Base-by-base conservation (phyloP, 2,113 vertebrate species). In the Zosterops japonicus region DNA sequence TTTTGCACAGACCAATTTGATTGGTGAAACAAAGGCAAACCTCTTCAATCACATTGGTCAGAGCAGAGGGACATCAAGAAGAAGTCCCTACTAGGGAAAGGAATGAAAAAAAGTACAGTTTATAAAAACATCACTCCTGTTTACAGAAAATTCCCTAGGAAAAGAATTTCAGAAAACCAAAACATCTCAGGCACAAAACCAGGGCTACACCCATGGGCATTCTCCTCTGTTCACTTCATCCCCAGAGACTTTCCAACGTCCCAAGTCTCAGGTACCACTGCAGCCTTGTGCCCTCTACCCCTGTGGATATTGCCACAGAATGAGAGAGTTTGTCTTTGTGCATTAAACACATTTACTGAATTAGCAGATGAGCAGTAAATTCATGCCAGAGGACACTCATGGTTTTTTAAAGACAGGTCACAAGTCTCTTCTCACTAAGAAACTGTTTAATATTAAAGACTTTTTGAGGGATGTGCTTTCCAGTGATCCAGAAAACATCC, bases 251-350 rank as follows among this genome's bases (percentile, higher is more conserved):
- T 35, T 41, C 41, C 42, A 46, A 27, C 17, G 10, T 61, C 11
- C n/a, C 0, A 1, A 25, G 41, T 33, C 31, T 55, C 4, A 18
- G 24, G 27, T 39, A 20, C 21, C 22, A 17, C 20, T 21, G 36
- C 41, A 65, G 41, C 0, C 0, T 18, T 11, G 3, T 4, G 3
- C 20, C 4, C 36, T 11, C 13, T 31, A 8, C 11, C 11, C 14
- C 68, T 42, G 28, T 46, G 41, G 35, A 20, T 41, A 28, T 13
- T 41, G 25, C 39, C 3, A 0, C 23, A 8, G 17, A 55, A 60
- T 18, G 23, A 22, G 56, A 65, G 29, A 29, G 9, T 35, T 82
- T 23, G n/a, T 53, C 5, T 10, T 44, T 29, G 17, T 11, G 64
- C 23, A 25, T 49, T 67, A 36, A 71, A 33, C 1, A 6, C 10